These are phyloP conservation scores for Furcifer pardalis DNA, from an alignment of 2,797 vertebrate genomes.

Conservation along the genomic window DNA sequence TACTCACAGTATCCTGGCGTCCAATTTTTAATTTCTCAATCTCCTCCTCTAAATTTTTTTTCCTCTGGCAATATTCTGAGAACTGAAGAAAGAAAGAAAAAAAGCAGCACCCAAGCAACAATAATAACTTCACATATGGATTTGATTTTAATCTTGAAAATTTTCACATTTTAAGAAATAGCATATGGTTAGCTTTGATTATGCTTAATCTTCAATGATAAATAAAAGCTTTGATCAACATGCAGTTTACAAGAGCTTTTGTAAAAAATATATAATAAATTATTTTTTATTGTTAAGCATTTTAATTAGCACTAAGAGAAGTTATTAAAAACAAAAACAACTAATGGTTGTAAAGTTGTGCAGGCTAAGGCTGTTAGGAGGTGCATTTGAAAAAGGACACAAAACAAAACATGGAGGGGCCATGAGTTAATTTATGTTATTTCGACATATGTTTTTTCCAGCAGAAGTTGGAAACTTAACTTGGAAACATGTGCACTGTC, in stretches of 20 bases:
- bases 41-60: constrained; percentile 77
- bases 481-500: too few relatives aligned
- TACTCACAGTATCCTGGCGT: constrained; percentile 89
- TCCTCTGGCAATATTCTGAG: constrained; percentile 84
- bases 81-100: constrained; percentile 75
- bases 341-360: too few relatives aligned
- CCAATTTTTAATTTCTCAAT: constrained; percentile 89
- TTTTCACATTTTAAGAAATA: constrained; percentile 10
- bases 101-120: constrained; percentile 38
- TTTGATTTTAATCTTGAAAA: background rate
- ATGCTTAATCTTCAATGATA: background rate
- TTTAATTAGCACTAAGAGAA: background rate
- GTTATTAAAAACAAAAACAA: background rate
- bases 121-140: background rate
- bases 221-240: background rate
- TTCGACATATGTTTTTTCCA: background rate
- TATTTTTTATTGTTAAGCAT: background rate
- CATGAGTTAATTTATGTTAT: background rate
- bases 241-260: background rate
- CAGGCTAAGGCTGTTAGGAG: background rate
- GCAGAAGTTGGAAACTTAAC: background rate
- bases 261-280: too few relatives aligned
- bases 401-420: too few relatives aligned
- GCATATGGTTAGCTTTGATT: background rate
- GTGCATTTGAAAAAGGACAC: too few relatives aligned